Evolutionary conservation across 2,797 vertebrate genomes (phyloP).

Genomic region (Erithacus rubecula): DNA sequence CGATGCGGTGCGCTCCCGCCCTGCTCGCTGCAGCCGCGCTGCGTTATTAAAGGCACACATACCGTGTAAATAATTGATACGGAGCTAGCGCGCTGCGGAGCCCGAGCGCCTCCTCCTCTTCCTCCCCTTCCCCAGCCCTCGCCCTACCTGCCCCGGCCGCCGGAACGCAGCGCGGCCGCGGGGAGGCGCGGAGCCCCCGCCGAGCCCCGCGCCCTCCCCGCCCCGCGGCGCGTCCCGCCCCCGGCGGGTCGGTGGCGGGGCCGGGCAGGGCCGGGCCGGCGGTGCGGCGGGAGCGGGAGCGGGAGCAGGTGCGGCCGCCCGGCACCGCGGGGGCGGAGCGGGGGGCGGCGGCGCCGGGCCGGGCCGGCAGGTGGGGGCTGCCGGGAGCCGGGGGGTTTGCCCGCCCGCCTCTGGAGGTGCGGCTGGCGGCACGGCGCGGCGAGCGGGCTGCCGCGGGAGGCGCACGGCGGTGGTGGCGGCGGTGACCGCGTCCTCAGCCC

Average conservation of each 20-base stretch:
- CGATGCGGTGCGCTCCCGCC: neutral
- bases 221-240: neutral
- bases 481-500: neutral
- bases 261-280: neutral
- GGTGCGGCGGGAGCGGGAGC: constrained; percentile 26
- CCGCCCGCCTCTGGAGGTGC: neutral
- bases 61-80: neutral
- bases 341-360: neutral
- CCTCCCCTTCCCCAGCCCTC: neutral
- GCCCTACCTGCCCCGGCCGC: neutral
- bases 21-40: neutral
- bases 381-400: neutral
- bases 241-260: neutral
- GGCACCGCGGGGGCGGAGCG: neutral
- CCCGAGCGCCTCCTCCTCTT: neutral
- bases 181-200: neutral
- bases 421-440: neutral
- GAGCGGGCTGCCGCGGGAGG: neutral
- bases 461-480: neutral
- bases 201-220: neutral
- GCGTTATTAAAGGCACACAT: neutral
- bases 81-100: neutral
- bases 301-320: constrained; percentile 60
- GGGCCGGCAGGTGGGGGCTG: constrained; percentile 33
- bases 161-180: neutral